These are phyloP conservation scores for Trissoscelio sp. DNA, from an alignment of 2,888 invertebrate species.

Conservation along the genomic window DNA sequence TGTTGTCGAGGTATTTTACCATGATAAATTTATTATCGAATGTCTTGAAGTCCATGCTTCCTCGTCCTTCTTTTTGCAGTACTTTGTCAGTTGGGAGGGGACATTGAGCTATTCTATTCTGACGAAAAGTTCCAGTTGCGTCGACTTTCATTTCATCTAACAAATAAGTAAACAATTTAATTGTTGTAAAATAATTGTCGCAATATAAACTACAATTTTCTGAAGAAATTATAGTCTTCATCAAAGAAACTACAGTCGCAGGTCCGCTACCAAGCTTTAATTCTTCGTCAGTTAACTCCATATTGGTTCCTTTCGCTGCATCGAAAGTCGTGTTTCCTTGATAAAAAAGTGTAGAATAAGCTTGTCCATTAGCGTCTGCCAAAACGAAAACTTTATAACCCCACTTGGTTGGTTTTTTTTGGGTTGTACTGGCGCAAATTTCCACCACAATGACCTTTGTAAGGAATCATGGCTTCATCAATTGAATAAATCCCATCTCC, in stretches of 20 bases:
- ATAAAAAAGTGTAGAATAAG: background rate
- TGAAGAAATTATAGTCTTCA: too few relatives aligned
- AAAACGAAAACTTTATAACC: constrained; percentile 17
- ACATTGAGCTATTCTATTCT: constrained; percentile 33
- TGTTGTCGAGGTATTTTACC: constrained; percentile 70
- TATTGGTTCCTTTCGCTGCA: constrained; percentile 23
- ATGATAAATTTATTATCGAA: constrained; percentile 64
- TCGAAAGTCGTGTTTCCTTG: constrained; percentile 57
- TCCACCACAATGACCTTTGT: constrained; percentile 66
- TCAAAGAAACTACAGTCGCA: background rate
- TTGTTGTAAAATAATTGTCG: constrained; percentile 71
- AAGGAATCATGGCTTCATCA: constrained; percentile 74
- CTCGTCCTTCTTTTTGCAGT: constrained; percentile 68
- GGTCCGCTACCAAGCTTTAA: constrained; percentile 2
- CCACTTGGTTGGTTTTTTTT: constrained; percentile 67
- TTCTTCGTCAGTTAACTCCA: constrained; percentile 51
- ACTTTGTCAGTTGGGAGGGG: constrained; percentile 67
- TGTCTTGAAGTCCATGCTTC: constrained; percentile 51
- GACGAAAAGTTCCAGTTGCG: constrained; percentile 21
- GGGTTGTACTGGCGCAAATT: constrained; percentile 63
- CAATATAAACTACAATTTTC: too few relatives aligned
- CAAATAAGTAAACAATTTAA: constrained; percentile 55
- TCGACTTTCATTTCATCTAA: constrained; percentile 47
- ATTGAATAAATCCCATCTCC: constrained; percentile 61
- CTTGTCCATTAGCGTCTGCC: background rate